These are phyloP conservation scores for Nomada ruficornis DNA, from an alignment of 2,888 invertebrate genomes.

Conservation along the genomic window DNA sequence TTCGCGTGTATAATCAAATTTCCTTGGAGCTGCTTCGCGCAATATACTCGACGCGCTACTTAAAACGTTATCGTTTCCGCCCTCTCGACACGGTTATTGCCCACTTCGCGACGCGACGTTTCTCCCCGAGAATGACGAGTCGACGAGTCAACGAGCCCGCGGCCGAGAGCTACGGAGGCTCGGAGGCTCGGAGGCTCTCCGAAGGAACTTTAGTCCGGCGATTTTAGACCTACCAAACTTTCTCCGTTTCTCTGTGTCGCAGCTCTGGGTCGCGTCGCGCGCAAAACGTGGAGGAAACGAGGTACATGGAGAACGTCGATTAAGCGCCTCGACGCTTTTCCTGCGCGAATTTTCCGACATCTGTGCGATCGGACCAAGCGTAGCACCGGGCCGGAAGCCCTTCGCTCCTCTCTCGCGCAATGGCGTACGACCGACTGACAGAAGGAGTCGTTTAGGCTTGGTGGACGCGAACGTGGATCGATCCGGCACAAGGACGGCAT, in stretches of 20 bases:
- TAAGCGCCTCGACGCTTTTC: background rate
- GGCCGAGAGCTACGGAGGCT: background rate
- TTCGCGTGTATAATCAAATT: conserved; percentile 35
- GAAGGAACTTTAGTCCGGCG: background rate
- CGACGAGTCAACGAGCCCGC: conserved; percentile 28
- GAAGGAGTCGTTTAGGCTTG: conserved; percentile 37
- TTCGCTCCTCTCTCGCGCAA: conserved; percentile 26
- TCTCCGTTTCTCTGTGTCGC: no score
- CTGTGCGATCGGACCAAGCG: background rate
- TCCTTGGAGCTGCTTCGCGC: conserved; percentile 14
- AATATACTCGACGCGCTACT: conserved; percentile 45
- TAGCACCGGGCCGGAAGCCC: background rate
- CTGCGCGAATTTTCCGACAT: background rate
- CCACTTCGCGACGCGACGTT: conserved; percentile 24
- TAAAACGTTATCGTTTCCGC: conserved; percentile 46
- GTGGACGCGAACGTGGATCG: conserved; percentile 57
- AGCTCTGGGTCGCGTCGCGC: background rate
- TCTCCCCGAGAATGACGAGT: conserved; percentile 34
- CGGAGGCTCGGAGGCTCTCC: background rate
- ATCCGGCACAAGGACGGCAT: conserved; percentile 69
- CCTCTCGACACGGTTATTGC: conserved; percentile 40
- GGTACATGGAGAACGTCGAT: background rate
- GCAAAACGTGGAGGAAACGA: background rate
- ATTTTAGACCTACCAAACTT: background rate
- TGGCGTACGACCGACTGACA: conserved; percentile 8